A percentile compares a stretch with the other conserved stretches of the same genome.
These are phyloP conservation scores for Calosoma granatense DNA, from an alignment of 1,140 invertebrate genomes.

Conservation along the genomic window DNA sequence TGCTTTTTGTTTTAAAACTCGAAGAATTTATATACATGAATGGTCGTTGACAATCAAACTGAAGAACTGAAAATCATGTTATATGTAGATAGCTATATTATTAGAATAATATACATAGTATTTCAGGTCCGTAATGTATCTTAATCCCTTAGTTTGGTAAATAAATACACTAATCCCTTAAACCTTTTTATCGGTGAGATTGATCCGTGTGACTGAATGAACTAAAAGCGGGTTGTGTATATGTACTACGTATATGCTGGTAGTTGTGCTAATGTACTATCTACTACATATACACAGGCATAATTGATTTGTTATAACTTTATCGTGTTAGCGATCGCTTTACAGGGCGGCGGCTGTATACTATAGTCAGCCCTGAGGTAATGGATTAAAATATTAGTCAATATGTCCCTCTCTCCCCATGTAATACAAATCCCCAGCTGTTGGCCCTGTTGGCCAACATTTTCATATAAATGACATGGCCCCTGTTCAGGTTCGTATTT, in stretches of 20 bases:
- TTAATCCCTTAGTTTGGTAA: too few relatives aligned
- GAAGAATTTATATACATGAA: too few relatives aligned
- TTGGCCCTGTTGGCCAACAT: neutral
- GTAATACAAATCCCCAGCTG: neutral
- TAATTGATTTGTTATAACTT: constrained; percentile 8
- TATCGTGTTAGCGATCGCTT: constrained; percentile 4
- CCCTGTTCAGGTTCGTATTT: neutral
- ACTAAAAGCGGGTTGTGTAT: too few relatives aligned
- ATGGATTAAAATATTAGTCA: constrained; percentile 9
- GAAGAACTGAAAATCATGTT: too few relatives aligned
- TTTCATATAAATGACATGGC: constrained; percentile 1
- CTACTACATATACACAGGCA: neutral
- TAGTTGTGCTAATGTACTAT: neutral
- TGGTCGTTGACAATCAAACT: too few relatives aligned
- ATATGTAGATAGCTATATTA: too few relatives aligned
- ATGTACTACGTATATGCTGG: neutral
- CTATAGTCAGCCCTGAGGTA: neutral
- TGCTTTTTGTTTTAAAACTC: too few relatives aligned
- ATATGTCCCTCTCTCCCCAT: neutral
- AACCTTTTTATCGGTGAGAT: neutral
- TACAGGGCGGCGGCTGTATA: neutral
- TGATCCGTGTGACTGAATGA: neutral
- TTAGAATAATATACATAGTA: too few relatives aligned
- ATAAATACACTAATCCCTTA: neutral
- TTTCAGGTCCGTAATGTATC: too few relatives aligned